Percentiles rank a stretch among this genome's conserved stretches.
Evolutionary conservation across 2,888 invertebrate genomes (phyloP).

Genomic region (Clepsis dumicolana): DNA sequence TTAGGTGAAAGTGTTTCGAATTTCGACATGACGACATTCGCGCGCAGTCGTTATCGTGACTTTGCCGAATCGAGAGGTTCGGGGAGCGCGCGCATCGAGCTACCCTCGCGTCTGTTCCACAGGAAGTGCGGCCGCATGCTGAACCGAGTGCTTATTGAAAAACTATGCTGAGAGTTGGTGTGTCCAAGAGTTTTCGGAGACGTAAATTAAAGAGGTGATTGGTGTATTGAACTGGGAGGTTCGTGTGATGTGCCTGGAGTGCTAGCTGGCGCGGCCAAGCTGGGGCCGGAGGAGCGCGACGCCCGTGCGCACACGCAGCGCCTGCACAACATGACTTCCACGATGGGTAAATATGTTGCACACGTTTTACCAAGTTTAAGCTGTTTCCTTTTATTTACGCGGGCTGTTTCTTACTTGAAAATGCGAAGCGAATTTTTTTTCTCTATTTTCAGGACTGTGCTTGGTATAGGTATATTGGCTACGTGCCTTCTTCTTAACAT

Average conservation of each 20-base stretch:
- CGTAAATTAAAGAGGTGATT: conserved; percentile 82
- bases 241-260: conserved; percentile 76
- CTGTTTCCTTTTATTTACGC: conserved; percentile 19
- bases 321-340: conserved; percentile 84
- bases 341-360: conserved; percentile 77
- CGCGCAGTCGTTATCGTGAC: conserved; percentile 86
- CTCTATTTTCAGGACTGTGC: not conserved
- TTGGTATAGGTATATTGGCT: not conserved
- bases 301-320: conserved; percentile 75
- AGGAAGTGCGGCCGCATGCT: conserved; percentile 74
- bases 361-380: not conserved
- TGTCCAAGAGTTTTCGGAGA: conserved; percentile 72
- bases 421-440: conserved; percentile 33
- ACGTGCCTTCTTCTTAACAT: too few species aligned
- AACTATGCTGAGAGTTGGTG: conserved; percentile 81
- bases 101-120: conserved; percentile 64
- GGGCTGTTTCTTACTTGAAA: not conserved
- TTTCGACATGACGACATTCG: conserved; percentile 86
- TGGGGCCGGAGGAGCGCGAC: conserved; percentile 78
- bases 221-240: conserved; percentile 70
- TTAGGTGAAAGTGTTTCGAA: conserved; percentile 87
- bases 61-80: conserved; percentile 86
- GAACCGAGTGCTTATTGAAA: conserved; percentile 68
- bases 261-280: conserved; percentile 75
- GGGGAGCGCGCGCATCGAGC: conserved; percentile 61